Percentiles rank a stretch among this genome's conserved stretches.
Evolutionary conservation across 2,797 vertebrate species (phyloP).

Genomic region (Hippopotamyrus pictus): DNA sequence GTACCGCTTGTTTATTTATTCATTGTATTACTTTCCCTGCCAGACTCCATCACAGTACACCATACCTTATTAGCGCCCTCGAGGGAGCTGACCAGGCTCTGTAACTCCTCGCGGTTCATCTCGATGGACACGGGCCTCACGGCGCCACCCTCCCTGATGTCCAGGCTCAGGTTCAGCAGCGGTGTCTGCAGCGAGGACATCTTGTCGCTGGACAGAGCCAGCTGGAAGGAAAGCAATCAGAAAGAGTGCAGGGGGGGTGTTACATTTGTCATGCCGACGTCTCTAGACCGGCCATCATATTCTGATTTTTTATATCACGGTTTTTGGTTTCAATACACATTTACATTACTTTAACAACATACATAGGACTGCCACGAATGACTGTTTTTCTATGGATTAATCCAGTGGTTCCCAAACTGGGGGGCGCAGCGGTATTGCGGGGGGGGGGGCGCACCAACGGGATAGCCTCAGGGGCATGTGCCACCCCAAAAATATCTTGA

Average conservation of each 20-base stretch:
- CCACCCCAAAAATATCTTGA: no score
- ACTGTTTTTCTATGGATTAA: not conserved
- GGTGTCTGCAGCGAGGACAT: constrained; percentile 84
- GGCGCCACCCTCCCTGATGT: constrained; percentile 71
- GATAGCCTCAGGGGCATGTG: no score
- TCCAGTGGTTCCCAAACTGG: no score
- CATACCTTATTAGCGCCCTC: constrained; percentile 91
- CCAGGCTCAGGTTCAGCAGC: constrained; percentile 79
- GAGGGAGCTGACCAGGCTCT: constrained; percentile 75
- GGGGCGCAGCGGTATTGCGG: no score
- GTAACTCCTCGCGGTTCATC: constrained; percentile 86
- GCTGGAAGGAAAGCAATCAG: constrained; percentile 53
- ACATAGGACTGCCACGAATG: not conserved
- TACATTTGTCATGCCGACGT: not conserved
- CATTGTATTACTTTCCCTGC: not conserved
- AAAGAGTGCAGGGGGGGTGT: constrained; percentile 1
- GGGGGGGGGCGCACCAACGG: no score
- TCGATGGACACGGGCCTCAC: constrained; percentile 72
- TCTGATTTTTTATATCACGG: not conserved
- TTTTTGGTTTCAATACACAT: not conserved
- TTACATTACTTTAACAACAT: not conserved
- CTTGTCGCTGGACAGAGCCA: constrained; percentile 91
- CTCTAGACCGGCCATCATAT: not conserved
- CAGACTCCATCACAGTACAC: not conserved
- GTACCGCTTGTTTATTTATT: not conserved